Evolutionary conservation across 2,797 vertebrate genomes (phyloP), one percentile per base, ranked within the genome.

Genomic region (Odontamblyopus rebecca): DNA sequence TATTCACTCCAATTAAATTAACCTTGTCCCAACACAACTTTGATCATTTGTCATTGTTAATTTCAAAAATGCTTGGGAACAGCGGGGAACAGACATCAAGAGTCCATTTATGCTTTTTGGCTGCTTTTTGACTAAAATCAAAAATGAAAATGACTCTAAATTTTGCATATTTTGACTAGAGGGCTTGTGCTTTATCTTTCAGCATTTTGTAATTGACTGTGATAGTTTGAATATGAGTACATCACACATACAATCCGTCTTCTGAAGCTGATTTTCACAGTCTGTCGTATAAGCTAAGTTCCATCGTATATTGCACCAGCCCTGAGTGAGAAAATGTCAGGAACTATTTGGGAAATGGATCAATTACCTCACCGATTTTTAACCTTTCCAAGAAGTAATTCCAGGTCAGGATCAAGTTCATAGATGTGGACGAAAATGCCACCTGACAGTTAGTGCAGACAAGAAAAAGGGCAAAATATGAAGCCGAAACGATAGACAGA

Each of bases 391-490:
- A 50, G 41, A 50, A 66, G 64, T 51, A 66, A 66, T 26, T 66
- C 44, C 26, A 51, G 64, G 64, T 66, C 64, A 29, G 64, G 3
- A 50, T 66, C 44, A 29, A 48, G 64, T 66, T 68, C 27, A 53
- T n/a, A n/a, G 26, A 67, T 29, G 50, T 27, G 50, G 27, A 16
- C 3, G 32, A 68, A 68, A 68, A 68, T 68, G 66, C 53, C 51
- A 68, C n/a, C 66, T 54, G 66, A n/a, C 66, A 67, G 65, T 67
- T 53, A 67, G 13, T 15, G 29, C 18, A 35, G 53, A 68, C 32
- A 29, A 19, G 51, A 56, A 68, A 68, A 68, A 68, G 66, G 51
- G 66, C 66, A 68, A 35, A 56, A 56, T 68, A 56, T 35, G 66
- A 68, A 51, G 53, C 19, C 5, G 19, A 16, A 15, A 23, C 26